These are phyloP conservation scores for Steinernema feltiae DNA, from an alignment of 1,140 invertebrate species.

Conservation along the genomic window DNA sequence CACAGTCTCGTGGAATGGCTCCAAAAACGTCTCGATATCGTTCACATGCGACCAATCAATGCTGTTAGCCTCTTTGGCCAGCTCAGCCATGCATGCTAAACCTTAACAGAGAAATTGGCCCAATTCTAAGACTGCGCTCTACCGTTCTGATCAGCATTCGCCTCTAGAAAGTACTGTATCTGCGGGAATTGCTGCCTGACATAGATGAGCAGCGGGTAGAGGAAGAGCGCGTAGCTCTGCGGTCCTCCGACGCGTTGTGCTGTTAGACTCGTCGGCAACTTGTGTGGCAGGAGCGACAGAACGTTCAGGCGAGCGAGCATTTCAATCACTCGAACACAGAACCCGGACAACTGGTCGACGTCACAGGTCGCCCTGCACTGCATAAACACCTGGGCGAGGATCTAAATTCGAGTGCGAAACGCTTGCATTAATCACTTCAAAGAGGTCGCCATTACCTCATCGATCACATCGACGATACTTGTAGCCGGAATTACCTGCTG, in stretches of 20 bases:
- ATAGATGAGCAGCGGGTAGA: not conserved
- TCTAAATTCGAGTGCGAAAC: not conserved
- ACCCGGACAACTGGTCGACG: not conserved
- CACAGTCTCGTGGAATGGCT: constrained; percentile 33
- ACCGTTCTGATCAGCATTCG: not conserved
- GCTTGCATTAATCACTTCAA: not conserved
- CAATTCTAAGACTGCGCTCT: not conserved
- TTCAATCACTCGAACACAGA: constrained; percentile 2
- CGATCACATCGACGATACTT: not conserved
- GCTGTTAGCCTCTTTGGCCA: not conserved
- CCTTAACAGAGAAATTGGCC: not conserved
- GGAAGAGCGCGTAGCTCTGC: not conserved
- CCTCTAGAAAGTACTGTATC: constrained; percentile 1
- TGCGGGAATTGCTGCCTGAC: not conserved
- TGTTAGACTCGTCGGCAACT: not conserved
- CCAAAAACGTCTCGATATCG: constrained; percentile 27
- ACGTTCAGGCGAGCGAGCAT: not conserved
- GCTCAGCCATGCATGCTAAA: not conserved
- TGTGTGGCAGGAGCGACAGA: not conserved
- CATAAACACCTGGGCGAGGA: not conserved
- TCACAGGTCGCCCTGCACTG: not conserved
- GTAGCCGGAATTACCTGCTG: not conserved
- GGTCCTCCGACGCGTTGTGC: not conserved
- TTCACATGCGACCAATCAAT: constrained; percentile 22
- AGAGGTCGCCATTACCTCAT: not conserved